Percentiles rank a stretch among this genome's conserved stretches.
These are phyloP conservation scores for Spongilla lacustris DNA, from an alignment of 37 sponge, comb jelly and placozoan species.

Conservation along the genomic window DNA sequence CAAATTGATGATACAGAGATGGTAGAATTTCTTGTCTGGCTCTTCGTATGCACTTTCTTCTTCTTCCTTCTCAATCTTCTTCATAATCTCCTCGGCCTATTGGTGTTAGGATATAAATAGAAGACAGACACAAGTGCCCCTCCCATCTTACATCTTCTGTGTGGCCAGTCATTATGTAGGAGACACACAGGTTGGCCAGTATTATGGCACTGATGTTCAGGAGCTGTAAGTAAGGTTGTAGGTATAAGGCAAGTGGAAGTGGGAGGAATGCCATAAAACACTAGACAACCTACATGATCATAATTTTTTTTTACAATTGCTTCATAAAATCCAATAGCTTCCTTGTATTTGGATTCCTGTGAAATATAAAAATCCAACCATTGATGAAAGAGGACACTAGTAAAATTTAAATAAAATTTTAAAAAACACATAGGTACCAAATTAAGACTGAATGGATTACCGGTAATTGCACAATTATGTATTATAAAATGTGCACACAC, in stretches of 20 bases:
- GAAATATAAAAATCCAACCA: background rate
- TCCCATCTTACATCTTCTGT: conserved; percentile 77
- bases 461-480: no score
- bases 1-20: conserved; percentile 97
- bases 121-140: background rate
- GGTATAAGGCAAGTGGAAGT: background rate
- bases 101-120: conserved; percentile 1
- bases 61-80: conserved; percentile 99
- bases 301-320: conserved; percentile 96
- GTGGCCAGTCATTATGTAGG: conserved; percentile 98
- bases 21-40: conserved; percentile 94
- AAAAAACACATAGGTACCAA: no score
- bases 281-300: conserved; percentile 69
- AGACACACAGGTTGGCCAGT: conserved; percentile 97
- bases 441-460: no score
- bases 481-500: no score
- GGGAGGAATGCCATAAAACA: conserved; percentile 3
- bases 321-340: conserved; percentile 95
- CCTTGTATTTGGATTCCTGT: conserved; percentile 95
- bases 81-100: conserved; percentile 98
- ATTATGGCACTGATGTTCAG: conserved; percentile 94
- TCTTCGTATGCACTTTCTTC: conserved; percentile 94
- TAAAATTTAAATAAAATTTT: no score
- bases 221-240: conserved; percentile 41
- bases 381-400: no score